These are phyloP conservation scores for Machaerirhynchus nigripectus DNA, from an alignment of 2,113 vertebrate species.

Conservation along the genomic window DNA sequence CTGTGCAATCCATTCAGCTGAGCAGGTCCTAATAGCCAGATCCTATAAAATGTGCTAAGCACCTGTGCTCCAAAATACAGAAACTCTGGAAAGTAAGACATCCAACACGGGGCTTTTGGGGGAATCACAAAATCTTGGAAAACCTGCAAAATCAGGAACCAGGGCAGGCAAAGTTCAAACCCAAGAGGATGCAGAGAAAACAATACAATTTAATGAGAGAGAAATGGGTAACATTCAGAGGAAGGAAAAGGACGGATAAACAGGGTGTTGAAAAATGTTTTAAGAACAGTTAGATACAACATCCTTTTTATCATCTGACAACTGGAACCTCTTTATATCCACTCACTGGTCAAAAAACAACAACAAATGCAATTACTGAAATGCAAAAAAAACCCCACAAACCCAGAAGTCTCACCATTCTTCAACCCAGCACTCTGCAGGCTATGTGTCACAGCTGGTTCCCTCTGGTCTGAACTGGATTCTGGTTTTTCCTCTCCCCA, in stretches of 20 bases:
- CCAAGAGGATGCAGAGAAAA: not conserved
- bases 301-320: not conserved
- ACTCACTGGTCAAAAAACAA: not conserved
- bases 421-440: not conserved
- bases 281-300: not conserved
- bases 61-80: not conserved
- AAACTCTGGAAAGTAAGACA: not conserved
- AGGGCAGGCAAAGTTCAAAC: not conserved
- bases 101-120: not conserved
- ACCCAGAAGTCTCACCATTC: not conserved
- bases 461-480: not conserved
- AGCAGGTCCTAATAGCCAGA: not conserved
- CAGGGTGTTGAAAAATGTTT: not conserved
- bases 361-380: not conserved
- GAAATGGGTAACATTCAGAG: not conserved
- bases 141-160: not conserved
- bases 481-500: rapidly evolving
- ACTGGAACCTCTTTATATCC: not conserved
- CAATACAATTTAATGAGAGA: not conserved
- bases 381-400: not conserved
- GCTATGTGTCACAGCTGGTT: rapidly evolving
- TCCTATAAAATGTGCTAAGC: not conserved
- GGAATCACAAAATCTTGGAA: not conserved
- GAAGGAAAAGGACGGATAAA: not conserved
- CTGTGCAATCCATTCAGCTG: not conserved